Evolutionary conservation across 2,113 vertebrate species (phyloP), one percentile per base, ranked within the genome.

Genomic region (Erythrocercus mccallii): DNA sequence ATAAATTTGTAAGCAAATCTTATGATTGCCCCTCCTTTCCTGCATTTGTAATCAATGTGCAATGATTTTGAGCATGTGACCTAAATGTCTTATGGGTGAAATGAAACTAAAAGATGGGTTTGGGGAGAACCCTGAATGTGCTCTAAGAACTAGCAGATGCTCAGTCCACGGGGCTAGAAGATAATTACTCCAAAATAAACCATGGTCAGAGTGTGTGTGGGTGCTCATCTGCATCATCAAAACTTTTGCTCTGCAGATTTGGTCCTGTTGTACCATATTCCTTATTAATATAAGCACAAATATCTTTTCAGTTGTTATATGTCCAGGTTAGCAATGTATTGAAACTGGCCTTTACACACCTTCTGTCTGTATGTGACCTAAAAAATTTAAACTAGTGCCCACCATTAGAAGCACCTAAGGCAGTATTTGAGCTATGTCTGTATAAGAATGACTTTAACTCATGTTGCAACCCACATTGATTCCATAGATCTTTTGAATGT

Each of bases 91-190:
- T 89, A 23, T 15, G 15, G 3, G 10, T 60, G 12, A 80, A 92
- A 86, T 0, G 0, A 50, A 61, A 60, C 3, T 6, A 51, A 42
- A 92, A 61, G 3, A 5, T 47, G 21, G 14, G 30, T 11, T 61
- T 19, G 7, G 13, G 10, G 9, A 60, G 37, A 28, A 21, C 27
- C n/a, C 9, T 2, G 2, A 12, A 38, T 33, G 8, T n/a, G 7
- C 15, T 72, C 11, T 8, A 27, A 40, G 37, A 35, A 11, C 11
- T n/a, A n/a, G 51, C 5, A 15, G 11, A 38, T 61, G 10, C 14
- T 73, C 14, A 19, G 38, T 22, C 19, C 37, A 33, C 0, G 3
- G 13, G 18, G 13, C 23, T n/a, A 24, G 24, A 61, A 45, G 27
- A 84, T 18, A 84, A 78, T 24, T 70, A n/a, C 2, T 62, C 11